Conservation (phyloP, 2,888 invertebrate species). For the Nipponacmea schrenckii region DNA sequence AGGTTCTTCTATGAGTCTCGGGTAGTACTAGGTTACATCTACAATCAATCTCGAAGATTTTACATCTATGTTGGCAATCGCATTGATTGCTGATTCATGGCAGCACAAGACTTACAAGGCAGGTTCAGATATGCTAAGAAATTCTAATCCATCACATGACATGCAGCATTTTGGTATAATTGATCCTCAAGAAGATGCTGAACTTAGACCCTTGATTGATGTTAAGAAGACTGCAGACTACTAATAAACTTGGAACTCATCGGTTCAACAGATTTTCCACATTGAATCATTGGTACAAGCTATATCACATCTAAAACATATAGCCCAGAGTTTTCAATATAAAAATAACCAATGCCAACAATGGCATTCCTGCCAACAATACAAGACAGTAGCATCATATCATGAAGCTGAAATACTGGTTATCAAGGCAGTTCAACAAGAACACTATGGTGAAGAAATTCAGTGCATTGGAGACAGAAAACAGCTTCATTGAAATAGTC, state of each 20-base stretch:
- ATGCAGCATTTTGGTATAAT: background rate
- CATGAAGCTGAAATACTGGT: slow-evolving; percentile 4
- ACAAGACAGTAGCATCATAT: background rate
- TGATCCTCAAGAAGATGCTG: slow-evolving; percentile 21
- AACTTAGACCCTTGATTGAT: slow-evolving; percentile 17
- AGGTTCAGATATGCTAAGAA: slow-evolving; percentile 17
- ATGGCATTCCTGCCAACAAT: background rate
- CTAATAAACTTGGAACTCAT: no score
- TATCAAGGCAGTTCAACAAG: slow-evolving; percentile 12
- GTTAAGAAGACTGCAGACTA: no score
- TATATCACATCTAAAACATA: no score
- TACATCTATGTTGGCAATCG: slow-evolving; percentile 33
- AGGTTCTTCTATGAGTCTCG: slow-evolving; percentile 31
- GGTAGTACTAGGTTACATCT: slow-evolving; percentile 32
- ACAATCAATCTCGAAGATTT: slow-evolving; percentile 28
- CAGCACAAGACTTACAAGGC: slow-evolving; percentile 4
- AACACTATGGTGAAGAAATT: slow-evolving; percentile 9
- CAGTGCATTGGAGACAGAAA: background rate
- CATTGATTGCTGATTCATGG: slow-evolving; percentile 22
- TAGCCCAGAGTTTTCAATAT: background rate
- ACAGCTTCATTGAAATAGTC: slow-evolving; percentile 5
- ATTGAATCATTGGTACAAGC: slow-evolving; percentile 7
- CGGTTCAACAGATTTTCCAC: background rate
- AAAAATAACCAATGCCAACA: background rate
- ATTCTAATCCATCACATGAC: background rate